phyloP scores from a whole-genome alignment of 1,140 invertebrate genomes.

The Drosophila ironensis region DNA sequence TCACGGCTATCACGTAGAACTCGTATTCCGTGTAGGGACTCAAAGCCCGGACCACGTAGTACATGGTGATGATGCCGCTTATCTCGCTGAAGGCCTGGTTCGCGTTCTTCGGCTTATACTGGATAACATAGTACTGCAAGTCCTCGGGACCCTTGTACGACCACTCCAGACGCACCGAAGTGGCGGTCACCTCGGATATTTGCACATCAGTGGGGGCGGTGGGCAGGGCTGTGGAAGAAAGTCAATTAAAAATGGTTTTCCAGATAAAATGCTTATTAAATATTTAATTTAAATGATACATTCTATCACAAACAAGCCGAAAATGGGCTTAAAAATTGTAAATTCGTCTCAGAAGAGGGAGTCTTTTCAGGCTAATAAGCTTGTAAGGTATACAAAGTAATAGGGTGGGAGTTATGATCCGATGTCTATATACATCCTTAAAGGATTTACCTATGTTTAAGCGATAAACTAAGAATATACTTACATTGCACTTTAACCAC shows the following conservation, averaged over 20 bases:
- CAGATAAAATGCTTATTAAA: background rate
- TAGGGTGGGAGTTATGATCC: too few species aligned
- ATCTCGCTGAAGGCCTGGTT: constrained; percentile 93
- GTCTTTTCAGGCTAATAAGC: too few species aligned
- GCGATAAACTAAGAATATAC: constrained; percentile 72
- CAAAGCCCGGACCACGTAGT: constrained; percentile 93
- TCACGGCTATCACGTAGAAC: constrained; percentile 97
- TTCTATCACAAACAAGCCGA: too few species aligned
- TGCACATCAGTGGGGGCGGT: constrained; percentile 93
- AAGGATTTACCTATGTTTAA: too few species aligned
- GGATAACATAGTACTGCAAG: constrained; percentile 96
- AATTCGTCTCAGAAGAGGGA: too few species aligned
- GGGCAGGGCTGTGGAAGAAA: constrained; percentile 85
- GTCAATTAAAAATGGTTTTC: background rate
- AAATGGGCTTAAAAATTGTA: background rate
- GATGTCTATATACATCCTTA: too few species aligned
- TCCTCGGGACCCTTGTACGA: constrained; percentile 92
- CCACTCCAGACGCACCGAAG: constrained; percentile 95
- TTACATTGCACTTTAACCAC: constrained; percentile 97
- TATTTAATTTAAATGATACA: too few species aligned
- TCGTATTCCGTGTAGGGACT: constrained; percentile 98
- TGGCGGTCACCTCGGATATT: constrained; percentile 95
- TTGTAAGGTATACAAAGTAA: too few species aligned
- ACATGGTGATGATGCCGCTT: constrained; percentile 94
- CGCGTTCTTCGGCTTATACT: constrained; percentile 96